Base-by-base conservation (phyloP, 2,113 vertebrate genomes). In the Festucalex cinctus region DNA sequence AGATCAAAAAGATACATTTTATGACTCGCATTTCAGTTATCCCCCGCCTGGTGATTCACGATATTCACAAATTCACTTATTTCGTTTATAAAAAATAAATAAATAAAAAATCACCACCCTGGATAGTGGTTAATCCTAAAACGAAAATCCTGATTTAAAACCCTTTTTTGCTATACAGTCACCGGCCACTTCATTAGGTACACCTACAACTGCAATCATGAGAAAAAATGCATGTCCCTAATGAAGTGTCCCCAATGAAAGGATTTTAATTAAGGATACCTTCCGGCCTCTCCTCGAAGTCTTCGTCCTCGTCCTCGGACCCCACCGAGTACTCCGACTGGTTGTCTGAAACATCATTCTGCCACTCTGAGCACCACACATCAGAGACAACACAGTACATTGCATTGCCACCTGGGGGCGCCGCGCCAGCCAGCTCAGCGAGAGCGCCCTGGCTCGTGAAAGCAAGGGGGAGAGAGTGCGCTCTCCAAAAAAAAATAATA, bases 271-370 rank as follows among this genome's bases (percentile, higher is more conserved):
- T 26, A 16, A 13, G 4, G 91, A 88, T 90, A 92, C 97, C 97
- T 92, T 99, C 96, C 0, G 95, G 95, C 68, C 95, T 92, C 81
- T 99, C 97, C 81, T 99, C 96, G 59, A 99, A 99, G 82, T 98
- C 96, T 90, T 99, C 97, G 46, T 99, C 97, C 89, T 99, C 96
- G 1, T 99, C 96, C 91, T 99, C 97, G 0, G 97, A 99, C 81
- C 96, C 97, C 17, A 98, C 93, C 59, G 97, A 98, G 75, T 99
- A 99, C 78, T 99, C 96, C 0, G 97, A 98, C 88, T 98, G 97
- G 91, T 99, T 98, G 88, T 98, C 96, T 22, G 96, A 99, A 74
- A 98, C 94, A 87, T 98, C 95, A 0, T 96, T 96, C 82, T 95
- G 96, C 96, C 96, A 98, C 78, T 99, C 97, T 99, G 93, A 91